A percentile compares a stretch with the other conserved stretches of the same genome.
These are phyloP conservation scores for Larimichthys crocea DNA, from an alignment of 2,113 vertebrate species.

Conservation along the genomic window DNA sequence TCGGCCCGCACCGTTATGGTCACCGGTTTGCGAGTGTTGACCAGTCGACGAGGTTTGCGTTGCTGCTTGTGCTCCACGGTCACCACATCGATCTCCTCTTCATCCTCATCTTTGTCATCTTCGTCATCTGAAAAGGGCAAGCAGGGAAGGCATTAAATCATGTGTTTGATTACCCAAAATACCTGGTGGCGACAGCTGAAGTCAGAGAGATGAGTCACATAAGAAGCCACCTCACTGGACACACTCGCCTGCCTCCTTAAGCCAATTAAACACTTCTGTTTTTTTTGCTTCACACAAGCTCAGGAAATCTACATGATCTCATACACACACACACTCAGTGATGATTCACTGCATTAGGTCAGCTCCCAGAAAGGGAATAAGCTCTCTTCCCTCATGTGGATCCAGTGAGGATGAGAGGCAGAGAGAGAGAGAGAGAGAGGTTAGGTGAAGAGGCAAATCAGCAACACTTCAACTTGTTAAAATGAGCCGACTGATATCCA, in stretches of 20 bases:
- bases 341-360: slow-evolving; percentile 38
- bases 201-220: neutral
- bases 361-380: slow-evolving; percentile 48
- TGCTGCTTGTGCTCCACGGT: slow-evolving; percentile 94
- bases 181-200: neutral
- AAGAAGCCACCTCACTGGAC: neutral
- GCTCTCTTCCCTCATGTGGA: slow-evolving; percentile 47
- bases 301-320: slow-evolving; percentile 11
- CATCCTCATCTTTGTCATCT: slow-evolving; percentile 82
- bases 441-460: slow-evolving; percentile 26
- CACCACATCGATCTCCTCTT: slow-evolving; percentile 96
- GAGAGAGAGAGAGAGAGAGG: neutral
- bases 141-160: neutral
- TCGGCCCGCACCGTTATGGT: slow-evolving; percentile 93
- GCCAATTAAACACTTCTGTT: slow-evolving; percentile 20
- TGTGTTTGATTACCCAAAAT: neutral
- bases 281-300: slow-evolving; percentile 35
- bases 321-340: neutral
- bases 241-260: neutral
- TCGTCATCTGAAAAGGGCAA: slow-evolving; percentile 74
- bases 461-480: slow-evolving; percentile 34
- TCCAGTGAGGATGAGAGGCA: neutral
- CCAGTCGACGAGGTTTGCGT: slow-evolving; percentile 88
- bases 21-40: slow-evolving; percentile 88
- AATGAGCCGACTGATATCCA: slow-evolving; percentile 37